phyloP scores from a whole-genome alignment of 2,888 invertebrate genomes.

The Yponomeuta cagnagella region DNA sequence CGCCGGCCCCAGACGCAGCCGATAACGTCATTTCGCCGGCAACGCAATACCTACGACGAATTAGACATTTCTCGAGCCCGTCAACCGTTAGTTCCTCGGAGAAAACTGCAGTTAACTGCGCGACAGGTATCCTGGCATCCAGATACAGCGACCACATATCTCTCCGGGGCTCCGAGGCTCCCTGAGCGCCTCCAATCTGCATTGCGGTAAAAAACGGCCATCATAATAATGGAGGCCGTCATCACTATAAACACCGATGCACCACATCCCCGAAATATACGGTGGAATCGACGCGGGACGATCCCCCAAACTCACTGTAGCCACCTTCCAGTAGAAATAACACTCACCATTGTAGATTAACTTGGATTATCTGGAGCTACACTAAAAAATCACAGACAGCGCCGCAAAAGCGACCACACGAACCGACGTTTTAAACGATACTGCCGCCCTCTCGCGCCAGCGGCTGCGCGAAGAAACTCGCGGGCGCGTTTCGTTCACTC shows the following conservation, averaged over 20 bases:
- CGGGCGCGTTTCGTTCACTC: slow-evolving; percentile 60
- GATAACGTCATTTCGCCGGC: slow-evolving; percentile 30
- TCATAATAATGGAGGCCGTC: slow-evolving; percentile 75
- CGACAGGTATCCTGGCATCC: neutral
- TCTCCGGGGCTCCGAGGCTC: slow-evolving; percentile 30
- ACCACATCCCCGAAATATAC: slow-evolving; percentile 66
- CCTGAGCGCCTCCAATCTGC: slow-evolving; percentile 54
- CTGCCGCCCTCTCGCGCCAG: slow-evolving; percentile 77
- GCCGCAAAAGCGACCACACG: slow-evolving; percentile 74
- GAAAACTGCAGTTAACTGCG: neutral
- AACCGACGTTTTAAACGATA: slow-evolving; percentile 74
- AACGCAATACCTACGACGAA: slow-evolving; percentile 54
- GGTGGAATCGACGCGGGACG: slow-evolving; percentile 37
- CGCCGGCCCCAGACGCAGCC: slow-evolving; percentile 36
- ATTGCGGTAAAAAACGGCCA: slow-evolving; percentile 75
- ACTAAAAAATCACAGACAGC: slow-evolving; percentile 76
- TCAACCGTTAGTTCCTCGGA: slow-evolving; percentile 26
- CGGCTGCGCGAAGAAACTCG: slow-evolving; percentile 67
- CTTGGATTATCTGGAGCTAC: slow-evolving; percentile 77
- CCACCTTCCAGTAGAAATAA: slow-evolving; percentile 60
- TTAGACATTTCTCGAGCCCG: slow-evolving; percentile 47
- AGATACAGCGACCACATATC: neutral
- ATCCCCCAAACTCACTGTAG: slow-evolving; percentile 55
- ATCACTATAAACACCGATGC: slow-evolving; percentile 73
- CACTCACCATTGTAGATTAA: slow-evolving; percentile 77